phyloP scores from a whole-genome alignment of 2,113 vertebrate genomes.

The Orthonyx spaldingii region DNA sequence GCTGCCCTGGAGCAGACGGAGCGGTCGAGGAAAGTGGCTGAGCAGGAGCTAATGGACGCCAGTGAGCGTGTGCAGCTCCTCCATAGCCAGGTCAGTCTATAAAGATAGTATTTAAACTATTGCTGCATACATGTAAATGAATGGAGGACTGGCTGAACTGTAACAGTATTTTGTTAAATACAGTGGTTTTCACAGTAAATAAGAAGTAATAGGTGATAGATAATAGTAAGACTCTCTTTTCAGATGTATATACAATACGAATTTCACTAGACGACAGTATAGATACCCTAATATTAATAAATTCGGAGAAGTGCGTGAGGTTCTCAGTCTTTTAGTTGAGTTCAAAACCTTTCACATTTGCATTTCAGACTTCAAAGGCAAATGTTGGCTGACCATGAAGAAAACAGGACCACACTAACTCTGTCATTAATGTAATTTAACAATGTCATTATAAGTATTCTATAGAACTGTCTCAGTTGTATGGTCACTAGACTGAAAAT shows the following conservation, averaged over 20 bases:
- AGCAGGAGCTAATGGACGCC: background rate
- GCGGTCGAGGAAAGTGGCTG: background rate
- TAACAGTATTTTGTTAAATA: background rate
- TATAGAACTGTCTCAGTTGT: background rate
- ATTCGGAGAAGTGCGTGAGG: background rate
- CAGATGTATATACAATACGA: background rate
- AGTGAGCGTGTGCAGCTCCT: conserved; percentile 76
- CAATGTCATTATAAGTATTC: background rate
- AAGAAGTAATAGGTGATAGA: background rate
- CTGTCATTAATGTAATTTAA: background rate
- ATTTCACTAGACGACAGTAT: background rate
- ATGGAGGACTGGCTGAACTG: background rate
- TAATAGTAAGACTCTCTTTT: background rate
- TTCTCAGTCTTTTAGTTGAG: background rate
- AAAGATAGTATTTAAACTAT: background rate
- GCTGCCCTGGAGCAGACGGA: background rate
- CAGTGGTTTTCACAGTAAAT: background rate
- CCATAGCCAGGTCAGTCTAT: conserved; percentile 74
- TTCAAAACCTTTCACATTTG: background rate
- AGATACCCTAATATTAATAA: background rate
- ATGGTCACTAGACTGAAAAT: background rate
- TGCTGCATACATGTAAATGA: fast-evolving
- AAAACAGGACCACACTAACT: background rate
- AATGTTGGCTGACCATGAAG: background rate
- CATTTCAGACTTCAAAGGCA: background rate